Evolutionary conservation across 2,113 vertebrate genomes (phyloP), one percentile per base, ranked within the genome.

Genomic region (Tor tambroides): DNA sequence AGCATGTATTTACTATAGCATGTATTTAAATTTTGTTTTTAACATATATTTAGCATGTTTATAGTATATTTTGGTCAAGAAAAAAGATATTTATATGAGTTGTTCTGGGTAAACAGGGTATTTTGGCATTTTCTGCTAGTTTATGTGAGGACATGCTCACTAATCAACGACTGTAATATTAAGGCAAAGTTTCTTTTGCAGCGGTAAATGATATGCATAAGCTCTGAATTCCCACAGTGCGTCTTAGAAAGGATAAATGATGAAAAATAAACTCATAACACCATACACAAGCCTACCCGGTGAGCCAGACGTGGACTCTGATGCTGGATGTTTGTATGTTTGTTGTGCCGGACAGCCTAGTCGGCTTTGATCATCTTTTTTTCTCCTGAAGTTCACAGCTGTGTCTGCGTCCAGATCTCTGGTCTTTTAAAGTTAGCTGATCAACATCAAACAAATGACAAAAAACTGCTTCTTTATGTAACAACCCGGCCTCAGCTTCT

Each of bases 311-410:
- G 38, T 35, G 35, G 56, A 85, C 51, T 54, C 15, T 19, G 65
- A 69, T 19, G 65, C 30, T 69, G 30, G 32, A 69, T 71, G 30
- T 71, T 35, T 71, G 65, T 51, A 11, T 59, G 41, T 85, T 88
- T 85, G 87, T 32, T 84, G 59, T 35, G 17, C 76, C 67, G 75
- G 63, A 21, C 19, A 85, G 78, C 41, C 51, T 41, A 28, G 17
- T 71, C 46, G 56, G 30, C 87, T 91, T 91, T 91, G 65, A 89
- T 91, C 87, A 87, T 87, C 28, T 32, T 54, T 67, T 77, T 85
- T 56, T 65, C 23, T 5, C 6, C 84, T 65, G 51, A 88, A 67
- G 61, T 76, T 85, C 82, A 87, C 86, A 87, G 85, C 82, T 61
- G 38, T 88, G 77, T 32, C 81, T 84, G 43, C 35, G 65, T 81